These are phyloP conservation scores for Staurois parvus DNA, from an alignment of 2,797 vertebrate species.

Conservation along the genomic window DNA sequence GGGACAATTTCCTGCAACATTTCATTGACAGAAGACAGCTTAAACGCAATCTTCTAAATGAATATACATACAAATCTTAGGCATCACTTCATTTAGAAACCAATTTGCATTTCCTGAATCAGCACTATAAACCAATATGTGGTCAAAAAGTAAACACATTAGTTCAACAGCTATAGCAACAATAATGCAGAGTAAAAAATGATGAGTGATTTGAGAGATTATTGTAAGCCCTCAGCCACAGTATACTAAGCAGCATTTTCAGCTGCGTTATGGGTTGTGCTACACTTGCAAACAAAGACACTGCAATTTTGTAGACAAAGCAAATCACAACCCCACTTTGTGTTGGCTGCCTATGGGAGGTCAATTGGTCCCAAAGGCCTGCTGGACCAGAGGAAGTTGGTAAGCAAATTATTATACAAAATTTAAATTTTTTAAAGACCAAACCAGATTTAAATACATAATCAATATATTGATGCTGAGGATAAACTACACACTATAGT, in stretches of 20 bases:
- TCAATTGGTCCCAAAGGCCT: constrained; percentile 15
- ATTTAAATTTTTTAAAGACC: neutral
- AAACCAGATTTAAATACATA: neutral
- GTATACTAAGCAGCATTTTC: constrained; percentile 2
- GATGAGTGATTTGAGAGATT: neutral
- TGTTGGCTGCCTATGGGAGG: neutral
- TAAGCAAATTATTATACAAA: neutral
- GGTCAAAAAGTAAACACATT: neutral
- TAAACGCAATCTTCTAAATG: neutral
- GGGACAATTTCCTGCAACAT: too few species aligned
- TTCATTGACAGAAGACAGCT: neutral
- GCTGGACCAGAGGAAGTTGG: neutral
- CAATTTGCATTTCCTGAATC: neutral
- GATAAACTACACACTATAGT: neutral
- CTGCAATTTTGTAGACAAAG: constrained; percentile 13
- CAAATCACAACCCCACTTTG: constrained; percentile 10
- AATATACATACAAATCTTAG: neutral
- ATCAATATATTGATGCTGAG: neutral
- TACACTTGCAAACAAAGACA: constrained; percentile 4
- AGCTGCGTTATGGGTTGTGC: neutral
- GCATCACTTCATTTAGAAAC: neutral
- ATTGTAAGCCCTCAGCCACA: neutral
- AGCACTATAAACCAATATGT: neutral
- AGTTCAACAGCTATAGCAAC: neutral
- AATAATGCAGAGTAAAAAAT: constrained; percentile 12